Base-by-base conservation (phyloP, 2,888 invertebrate species). In the Euplagia quadripunctaria region DNA sequence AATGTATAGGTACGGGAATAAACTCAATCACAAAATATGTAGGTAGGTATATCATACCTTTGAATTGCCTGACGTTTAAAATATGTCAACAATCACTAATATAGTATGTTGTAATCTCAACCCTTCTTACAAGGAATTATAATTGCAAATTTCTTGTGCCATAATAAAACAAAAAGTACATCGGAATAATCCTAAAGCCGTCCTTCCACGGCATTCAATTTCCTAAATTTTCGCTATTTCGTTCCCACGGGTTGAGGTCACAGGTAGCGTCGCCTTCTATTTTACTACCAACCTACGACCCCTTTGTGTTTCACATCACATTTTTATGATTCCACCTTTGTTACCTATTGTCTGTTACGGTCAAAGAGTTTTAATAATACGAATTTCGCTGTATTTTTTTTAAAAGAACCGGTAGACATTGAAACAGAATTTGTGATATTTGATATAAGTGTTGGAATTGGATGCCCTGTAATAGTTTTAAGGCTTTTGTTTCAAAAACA, bases 281-380 rank as follows among this genome's bases (percentile, higher is more conserved):
- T 82, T 85, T 81, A 80, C 83, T 79, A 71, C 78, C 75, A 64
- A 75, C 76, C 81, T 76, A 72, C 78, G 70, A 72, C 74, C 84
- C 79, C 81, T 85, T 84, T 82, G 84, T 84, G 72, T 78, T 79
- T 68, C 80, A 71, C 80, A 81, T 85, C 81, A 82, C 84, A 86
- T 86, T 88, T 87, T 85, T 87, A 84, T 82, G 86, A 87, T 87
- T 84, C 85, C 83, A 78, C 81, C 84, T 85, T 85, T 87, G 86
- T 80, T 77, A 72, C 81, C 78, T 79, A 83, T 81, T 85, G 83
- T 79, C 83, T 83, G 82, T 83, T 83, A 85, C 85, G 84, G 85
- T 86, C 88, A 87, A 87, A 86, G 84, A 85, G 86, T 85, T 88
- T 89, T 87, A 87, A 88, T 88, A 88, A 86, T 84, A 83, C 84